These are phyloP conservation scores for Neoaliturus tenellus DNA, from an alignment of 2,888 invertebrate species.

Conservation along the genomic window DNA sequence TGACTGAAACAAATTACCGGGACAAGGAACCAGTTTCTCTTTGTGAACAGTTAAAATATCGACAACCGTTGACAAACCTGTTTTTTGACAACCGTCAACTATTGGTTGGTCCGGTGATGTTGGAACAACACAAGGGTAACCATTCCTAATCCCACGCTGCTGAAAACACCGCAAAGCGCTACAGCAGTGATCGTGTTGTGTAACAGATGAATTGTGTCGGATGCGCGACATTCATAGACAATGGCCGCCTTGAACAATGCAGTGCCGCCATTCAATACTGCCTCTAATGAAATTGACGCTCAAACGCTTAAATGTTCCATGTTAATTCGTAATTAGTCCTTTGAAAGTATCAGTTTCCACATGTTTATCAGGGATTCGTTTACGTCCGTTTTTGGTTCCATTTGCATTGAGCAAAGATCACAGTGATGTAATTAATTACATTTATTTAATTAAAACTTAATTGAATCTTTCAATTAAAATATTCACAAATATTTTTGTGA, in stretches of 20 bases:
- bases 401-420: too few relatives aligned
- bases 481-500: too few relatives aligned
- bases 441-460: too few relatives aligned
- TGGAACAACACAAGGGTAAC: background rate
- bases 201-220: background rate
- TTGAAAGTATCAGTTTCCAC: background rate
- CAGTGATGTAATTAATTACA: too few relatives aligned
- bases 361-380: background rate
- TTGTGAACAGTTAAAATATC: too few relatives aligned
- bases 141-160: background rate
- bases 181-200: background rate
- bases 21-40: too few relatives aligned
- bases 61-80: too few relatives aligned
- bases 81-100: too few relatives aligned
- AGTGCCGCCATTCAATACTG: background rate
- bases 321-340: background rate
- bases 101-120: too few relatives aligned
- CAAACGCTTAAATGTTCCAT: background rate
- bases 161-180: background rate
- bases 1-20: too few relatives aligned
- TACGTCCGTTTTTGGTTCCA: too few relatives aligned
- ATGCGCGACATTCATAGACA: background rate
- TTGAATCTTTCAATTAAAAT: too few relatives aligned
- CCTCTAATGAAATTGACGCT: conserved; percentile 27
- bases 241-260: background rate